Evolutionary conservation across 2,888 invertebrate species (phyloP).

Genomic region (Caenorhabditis imperialis): DNA sequence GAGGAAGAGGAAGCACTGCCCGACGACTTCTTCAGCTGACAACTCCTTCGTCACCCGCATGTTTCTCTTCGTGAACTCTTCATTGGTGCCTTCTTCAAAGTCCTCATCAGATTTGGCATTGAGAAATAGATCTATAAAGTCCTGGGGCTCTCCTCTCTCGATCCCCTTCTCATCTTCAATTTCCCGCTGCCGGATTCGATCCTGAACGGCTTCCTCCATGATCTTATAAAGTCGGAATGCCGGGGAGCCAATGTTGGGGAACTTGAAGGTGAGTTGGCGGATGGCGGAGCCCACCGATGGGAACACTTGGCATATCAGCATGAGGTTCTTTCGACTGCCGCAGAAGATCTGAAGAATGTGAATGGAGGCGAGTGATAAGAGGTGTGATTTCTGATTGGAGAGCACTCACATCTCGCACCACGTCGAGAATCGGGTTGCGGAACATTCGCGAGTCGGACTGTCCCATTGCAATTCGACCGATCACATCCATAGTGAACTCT

Average conservation of each 20-base stretch:
- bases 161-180: conserved; percentile 36
- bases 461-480: conserved; percentile 64
- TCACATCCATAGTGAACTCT: conserved; percentile 66
- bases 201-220: conserved; percentile 24
- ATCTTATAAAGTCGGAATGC: conserved; percentile 17
- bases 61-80: conserved; percentile 17
- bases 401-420: conserved; percentile 24
- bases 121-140: conserved; percentile 70
- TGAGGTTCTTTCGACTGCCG: conserved; percentile 12
- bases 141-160: conserved; percentile 50
- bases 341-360: conserved; percentile 33
- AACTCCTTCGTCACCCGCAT: conserved; percentile 11
- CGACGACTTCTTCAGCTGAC: conserved; percentile 76
- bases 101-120: conserved; percentile 60
- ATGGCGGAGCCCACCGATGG: conserved; percentile 23
- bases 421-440: conserved; percentile 25
- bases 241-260: conserved; percentile 6
- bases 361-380: background rate
- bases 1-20: conserved; percentile 79
- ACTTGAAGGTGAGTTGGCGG: conserved; percentile 24
- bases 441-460: conserved; percentile 47
- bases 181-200: conserved; percentile 48
- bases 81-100: conserved; percentile 25
- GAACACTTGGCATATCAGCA: conserved; percentile 26
- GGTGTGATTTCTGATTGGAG: background rate